These are phyloP conservation scores for Strigops habroptila DNA, from an alignment of 2,113 vertebrate genomes.

Conservation along the genomic window DNA sequence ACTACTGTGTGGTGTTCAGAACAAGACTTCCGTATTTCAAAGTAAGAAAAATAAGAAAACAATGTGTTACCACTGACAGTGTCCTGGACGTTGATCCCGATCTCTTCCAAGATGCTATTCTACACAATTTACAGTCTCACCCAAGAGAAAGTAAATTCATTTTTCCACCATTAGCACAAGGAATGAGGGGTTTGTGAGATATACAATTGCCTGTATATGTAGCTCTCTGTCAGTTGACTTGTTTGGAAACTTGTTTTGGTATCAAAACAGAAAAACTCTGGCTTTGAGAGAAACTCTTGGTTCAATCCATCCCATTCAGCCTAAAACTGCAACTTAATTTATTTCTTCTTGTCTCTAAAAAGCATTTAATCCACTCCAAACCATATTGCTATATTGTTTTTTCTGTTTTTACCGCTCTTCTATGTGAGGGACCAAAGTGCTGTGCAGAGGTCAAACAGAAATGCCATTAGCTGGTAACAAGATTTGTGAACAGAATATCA, in stretches of 20 bases:
- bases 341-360: neutral
- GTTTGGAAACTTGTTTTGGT: neutral
- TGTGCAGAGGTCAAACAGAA: conserved; percentile 38
- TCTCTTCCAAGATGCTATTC: neutral
- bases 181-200: neutral
- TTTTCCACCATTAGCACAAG: neutral
- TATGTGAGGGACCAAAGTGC: neutral
- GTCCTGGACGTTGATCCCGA: neutral
- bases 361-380: conserved; percentile 5
- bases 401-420: neutral
- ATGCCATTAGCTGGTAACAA: conserved; percentile 59
- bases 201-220: neutral
- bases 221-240: neutral
- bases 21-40: neutral
- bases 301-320: neutral
- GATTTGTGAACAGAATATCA: conserved; percentile 47
- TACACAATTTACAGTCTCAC: neutral
- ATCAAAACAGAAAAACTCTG: neutral
- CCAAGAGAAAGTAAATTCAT: neutral
- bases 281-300: neutral
- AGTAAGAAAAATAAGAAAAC: neutral
- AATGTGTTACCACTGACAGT: neutral
- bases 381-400: neutral
- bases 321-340: conserved; percentile 16
- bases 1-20: neutral